These are phyloP conservation scores for Triops longicaudatus DNA, from an alignment of 1,140 invertebrate genomes.

Conservation along the genomic window DNA sequence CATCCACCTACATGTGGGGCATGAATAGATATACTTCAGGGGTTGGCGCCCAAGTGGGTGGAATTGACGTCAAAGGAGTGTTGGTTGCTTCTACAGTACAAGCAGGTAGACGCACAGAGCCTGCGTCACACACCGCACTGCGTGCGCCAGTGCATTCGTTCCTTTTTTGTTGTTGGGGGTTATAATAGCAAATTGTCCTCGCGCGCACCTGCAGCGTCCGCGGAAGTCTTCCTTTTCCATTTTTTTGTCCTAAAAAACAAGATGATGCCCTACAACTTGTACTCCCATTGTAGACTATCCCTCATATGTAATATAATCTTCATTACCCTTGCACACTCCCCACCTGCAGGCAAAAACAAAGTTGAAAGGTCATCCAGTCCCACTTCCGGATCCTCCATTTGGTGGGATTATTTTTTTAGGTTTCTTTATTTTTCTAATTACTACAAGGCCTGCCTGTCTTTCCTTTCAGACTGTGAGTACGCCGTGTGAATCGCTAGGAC, in stretches of 20 bases:
- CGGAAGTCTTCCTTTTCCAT: not conserved
- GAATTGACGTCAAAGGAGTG: not conserved
- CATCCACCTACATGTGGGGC: not conserved
- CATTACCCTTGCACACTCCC: not conserved
- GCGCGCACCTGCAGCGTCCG: constrained; percentile 3
- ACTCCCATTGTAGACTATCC: not conserved
- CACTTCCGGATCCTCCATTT: not conserved
- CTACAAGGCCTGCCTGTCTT: not conserved
- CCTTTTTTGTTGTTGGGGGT: not conserved
- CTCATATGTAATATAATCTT: not conserved
- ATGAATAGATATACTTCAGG: not conserved
- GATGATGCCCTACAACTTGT: not conserved
- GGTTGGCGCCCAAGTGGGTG: not conserved
- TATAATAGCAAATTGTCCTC: not conserved
- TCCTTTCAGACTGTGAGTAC: not conserved
- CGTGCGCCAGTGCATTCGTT: not conserved
- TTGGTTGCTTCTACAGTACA: not conserved
- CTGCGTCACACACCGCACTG: not conserved
- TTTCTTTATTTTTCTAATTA: not conserved
- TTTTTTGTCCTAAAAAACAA: not conserved
- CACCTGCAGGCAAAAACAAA: not conserved
- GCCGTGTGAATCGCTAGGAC: not conserved
- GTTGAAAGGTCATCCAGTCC: not conserved
- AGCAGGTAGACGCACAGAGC: not conserved
- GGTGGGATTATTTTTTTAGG: not conserved